A percentile compares a stretch with the other conserved stretches of the same genome.
phyloP scores from a whole-genome alignment of 1,140 invertebrate genomes.

The Drosophila teissieri region DNA sequence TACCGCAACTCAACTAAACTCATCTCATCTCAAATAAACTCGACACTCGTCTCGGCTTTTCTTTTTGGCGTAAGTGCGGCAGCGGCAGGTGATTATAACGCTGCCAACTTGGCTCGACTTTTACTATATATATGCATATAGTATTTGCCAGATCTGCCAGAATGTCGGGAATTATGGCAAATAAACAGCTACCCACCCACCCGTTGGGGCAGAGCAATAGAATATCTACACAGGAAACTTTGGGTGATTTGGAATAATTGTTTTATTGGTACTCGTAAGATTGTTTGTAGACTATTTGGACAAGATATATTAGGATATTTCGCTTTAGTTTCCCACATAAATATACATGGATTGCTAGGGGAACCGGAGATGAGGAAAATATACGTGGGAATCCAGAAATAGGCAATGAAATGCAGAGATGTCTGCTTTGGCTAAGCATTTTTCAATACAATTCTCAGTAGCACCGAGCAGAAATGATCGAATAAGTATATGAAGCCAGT shows the following conservation, averaged over 20 bases:
- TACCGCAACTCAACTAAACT: background rate
- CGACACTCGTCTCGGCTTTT: conserved; percentile 25
- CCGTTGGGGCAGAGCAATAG: background rate
- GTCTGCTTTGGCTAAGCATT: too few relatives aligned
- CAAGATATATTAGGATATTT: background rate
- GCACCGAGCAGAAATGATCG: too few relatives aligned
- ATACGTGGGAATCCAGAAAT: too few relatives aligned
- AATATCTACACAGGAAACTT: background rate
- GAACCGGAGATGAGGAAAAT: too few relatives aligned
- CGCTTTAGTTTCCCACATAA: too few relatives aligned
- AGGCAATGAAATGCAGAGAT: too few relatives aligned
- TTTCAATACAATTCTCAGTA: background rate
- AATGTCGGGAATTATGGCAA: conserved; percentile 38
- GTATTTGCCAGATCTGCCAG: conserved; percentile 32
- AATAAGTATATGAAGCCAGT: background rate
- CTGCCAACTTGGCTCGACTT: conserved; percentile 28
- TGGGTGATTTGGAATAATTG: background rate
- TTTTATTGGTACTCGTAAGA: background rate
- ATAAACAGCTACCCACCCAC: conserved; percentile 26
- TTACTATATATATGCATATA: conserved; percentile 3
- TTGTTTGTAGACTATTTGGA: background rate
- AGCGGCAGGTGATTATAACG: conserved; percentile 48
- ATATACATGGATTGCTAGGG: too few relatives aligned
- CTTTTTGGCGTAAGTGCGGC: conserved; percentile 44
- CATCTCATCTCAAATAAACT: conserved; percentile 17